phyloP scores from a whole-genome alignment of 2,113 vertebrate genomes.

The Tragelaphus imberbis region DNA sequence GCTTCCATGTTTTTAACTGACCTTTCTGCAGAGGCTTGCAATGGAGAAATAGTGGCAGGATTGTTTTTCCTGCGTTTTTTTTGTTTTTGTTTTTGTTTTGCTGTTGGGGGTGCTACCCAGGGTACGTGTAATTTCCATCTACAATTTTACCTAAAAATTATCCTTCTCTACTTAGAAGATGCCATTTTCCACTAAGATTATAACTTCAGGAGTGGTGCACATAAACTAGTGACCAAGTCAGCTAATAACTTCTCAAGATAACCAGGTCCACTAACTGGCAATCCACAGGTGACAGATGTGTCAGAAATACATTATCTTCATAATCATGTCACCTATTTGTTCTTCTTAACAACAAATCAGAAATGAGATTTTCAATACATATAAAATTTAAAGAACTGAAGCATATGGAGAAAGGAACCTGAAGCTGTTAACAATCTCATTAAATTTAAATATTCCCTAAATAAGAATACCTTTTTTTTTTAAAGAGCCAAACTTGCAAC shows the following conservation, averaged over 20 bases:
- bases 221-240: background rate
- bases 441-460: conserved; percentile 2
- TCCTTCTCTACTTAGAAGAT: background rate
- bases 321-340: background rate
- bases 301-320: background rate
- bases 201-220: background rate
- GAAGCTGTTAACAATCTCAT: background rate
- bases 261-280: background rate
- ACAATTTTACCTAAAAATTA: background rate
- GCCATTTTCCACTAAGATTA: background rate
- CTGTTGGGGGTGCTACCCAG: background rate
- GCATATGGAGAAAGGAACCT: background rate
- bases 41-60: background rate
- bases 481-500: background rate
- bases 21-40: background rate
- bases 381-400: background rate
- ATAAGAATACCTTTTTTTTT: background rate
- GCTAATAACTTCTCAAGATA: background rate
- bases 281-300: background rate
- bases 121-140: background rate
- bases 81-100: background rate
- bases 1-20: background rate
- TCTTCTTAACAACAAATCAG: background rate
- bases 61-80: background rate
- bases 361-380: background rate